Base-by-base conservation (phyloP, 2,888 invertebrate genomes). In the Scaptomyza reducta region DNA sequence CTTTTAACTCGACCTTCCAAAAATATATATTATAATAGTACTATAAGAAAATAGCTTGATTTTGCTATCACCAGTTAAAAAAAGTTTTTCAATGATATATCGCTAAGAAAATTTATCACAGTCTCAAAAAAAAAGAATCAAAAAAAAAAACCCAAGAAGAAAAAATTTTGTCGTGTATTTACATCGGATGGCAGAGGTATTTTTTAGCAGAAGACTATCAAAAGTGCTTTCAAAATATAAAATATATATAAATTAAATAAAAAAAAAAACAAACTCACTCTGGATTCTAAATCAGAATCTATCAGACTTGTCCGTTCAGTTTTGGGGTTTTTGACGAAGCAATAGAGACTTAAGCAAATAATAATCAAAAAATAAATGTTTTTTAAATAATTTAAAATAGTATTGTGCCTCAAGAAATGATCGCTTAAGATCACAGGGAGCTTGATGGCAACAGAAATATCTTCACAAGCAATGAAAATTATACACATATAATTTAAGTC, bases 151-250 rank as follows among this genome's bases (percentile, higher is more conserved):
- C 5, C 5, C 3, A 22, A 33, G 13, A 40, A 3, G 0, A 38
- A 14, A 40, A 40, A 11, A 50, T 14, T 50, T 41, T 35, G 55
- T 33, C 54, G 11, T 33, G 29, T 31, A 33, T 42, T 58, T 54
- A 58, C 29, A 42, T 18, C 33, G 31, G 31, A 41, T 46, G 40
- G 46, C 59, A 47, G 47, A 47, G 59, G 47, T 60, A 10, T 59
- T 38, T 14, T 14, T 38, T 47, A 59, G 31, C 41, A 41, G 9
- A 46, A 61, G 41, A 47, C 47, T 47, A 41, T 62, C 42, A 35
- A 60, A 35, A 60, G 47, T 62, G 62, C 60, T 61, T 58, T 58
- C 46, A 58, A 45, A 27, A 27, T 27, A 27, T 45, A 38, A 50
- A 11, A 27, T 38, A 38, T 38, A 38, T 38, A 22, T 49, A 14